A percentile compares a stretch with the other conserved stretches of the same genome.
Conservation (phyloP, 2,888 invertebrate species). For the Hermaeophaga mercurialis region DNA sequence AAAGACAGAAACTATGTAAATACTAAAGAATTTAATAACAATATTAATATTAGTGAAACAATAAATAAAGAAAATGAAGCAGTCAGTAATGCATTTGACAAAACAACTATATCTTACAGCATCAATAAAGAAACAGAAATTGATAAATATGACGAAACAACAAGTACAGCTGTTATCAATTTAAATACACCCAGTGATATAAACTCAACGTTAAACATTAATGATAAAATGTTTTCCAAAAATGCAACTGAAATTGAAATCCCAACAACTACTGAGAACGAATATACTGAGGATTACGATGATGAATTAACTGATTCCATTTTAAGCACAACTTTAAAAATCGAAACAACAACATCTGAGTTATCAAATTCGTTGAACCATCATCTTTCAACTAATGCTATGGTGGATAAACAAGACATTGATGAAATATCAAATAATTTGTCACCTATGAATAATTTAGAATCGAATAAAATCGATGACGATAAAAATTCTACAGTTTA, state of each 20-base stretch:
- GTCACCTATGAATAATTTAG: neutral
- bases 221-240: too few species aligned
- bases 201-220: too few species aligned
- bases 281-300: neutral
- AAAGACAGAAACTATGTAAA: too few species aligned
- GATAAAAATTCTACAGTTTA: slow-evolving; percentile 8
- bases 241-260: too few species aligned
- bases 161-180: neutral
- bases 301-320: neutral
- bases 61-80: neutral
- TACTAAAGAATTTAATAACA: too few species aligned
- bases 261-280: too few species aligned
- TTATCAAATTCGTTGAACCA: neutral
- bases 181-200: neutral
- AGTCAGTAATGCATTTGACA: neutral
- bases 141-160: neutral
- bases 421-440: slow-evolving; percentile 1
- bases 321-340: slow-evolving; percentile 9
- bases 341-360: neutral
- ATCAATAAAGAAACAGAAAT: neutral
- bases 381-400: neutral
- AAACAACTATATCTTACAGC: neutral
- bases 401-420: neutral
- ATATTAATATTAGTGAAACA: neutral
- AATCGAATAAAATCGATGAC: neutral